These are phyloP conservation scores for Globodera rostochiensis DNA, from an alignment of 1,140 invertebrate genomes.

Conservation along the genomic window DNA sequence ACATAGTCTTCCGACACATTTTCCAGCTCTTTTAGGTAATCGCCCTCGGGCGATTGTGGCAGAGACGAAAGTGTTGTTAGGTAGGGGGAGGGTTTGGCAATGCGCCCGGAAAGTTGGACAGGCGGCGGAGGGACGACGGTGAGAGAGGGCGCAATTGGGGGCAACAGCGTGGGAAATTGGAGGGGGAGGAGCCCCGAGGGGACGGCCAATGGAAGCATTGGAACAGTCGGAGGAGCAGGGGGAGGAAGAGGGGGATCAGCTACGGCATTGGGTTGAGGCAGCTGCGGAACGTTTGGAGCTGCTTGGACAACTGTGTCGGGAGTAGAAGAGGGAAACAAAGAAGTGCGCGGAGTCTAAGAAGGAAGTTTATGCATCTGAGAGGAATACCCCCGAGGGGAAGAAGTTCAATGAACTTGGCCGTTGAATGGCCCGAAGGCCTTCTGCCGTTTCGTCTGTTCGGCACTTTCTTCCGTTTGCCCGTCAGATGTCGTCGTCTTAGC, in stretches of 20 bases:
- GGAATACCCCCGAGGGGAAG: background rate
- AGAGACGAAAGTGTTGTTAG: background rate
- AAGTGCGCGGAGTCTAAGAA: too few relatives aligned
- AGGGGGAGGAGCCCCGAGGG: background rate
- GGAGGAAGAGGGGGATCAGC: background rate
- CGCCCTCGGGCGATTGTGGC: background rate
- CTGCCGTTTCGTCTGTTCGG: background rate
- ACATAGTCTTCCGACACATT: slow-evolving; percentile 30
- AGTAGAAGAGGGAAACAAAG: background rate
- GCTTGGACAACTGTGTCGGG: too few relatives aligned
- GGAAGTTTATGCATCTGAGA: too few relatives aligned
- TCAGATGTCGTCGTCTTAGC: background rate
- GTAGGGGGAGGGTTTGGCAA: background rate
- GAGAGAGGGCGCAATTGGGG: background rate
- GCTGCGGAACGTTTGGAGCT: too few relatives aligned
- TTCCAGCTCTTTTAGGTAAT: slow-evolving; percentile 26
- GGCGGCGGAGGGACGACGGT: background rate
- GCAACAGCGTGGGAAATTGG: slow-evolving; percentile 2
- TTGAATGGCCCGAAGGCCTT: background rate
- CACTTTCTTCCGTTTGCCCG: background rate
- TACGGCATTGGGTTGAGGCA: background rate
- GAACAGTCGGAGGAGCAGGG: background rate
- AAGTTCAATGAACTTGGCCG: background rate
- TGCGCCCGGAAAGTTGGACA: background rate
- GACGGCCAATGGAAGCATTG: background rate